Conservation (phyloP, 2,797 vertebrate genomes). For the Eptatretus atami region DNA sequence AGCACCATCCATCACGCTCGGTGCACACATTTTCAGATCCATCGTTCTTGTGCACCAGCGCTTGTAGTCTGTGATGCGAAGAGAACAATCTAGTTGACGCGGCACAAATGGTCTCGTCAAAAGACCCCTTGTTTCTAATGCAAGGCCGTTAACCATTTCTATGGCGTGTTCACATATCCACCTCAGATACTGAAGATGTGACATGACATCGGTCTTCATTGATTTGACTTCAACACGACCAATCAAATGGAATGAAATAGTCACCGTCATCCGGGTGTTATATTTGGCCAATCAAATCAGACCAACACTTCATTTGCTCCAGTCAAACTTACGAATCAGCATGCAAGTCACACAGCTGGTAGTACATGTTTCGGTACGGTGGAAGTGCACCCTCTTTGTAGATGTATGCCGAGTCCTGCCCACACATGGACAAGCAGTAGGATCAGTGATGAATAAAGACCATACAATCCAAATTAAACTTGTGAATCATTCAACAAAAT, state of each 20-base stretch:
- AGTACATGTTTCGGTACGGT: constrained; percentile 92
- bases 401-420: constrained; percentile 46
- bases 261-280: too few species aligned
- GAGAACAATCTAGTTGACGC: too few species aligned
- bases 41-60: constrained; percentile 27
- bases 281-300: too few species aligned
- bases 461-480: background rate
- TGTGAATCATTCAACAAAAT: background rate
- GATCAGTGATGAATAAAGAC: background rate
- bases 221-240: too few species aligned
- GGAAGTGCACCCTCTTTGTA: constrained; percentile 61
- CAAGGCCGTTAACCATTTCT: too few species aligned
- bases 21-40: constrained; percentile 29
- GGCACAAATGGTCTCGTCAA: too few species aligned
- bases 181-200: too few species aligned
- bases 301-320: too few species aligned
- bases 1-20: constrained; percentile 72
- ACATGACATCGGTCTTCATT: too few species aligned
- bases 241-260: too few species aligned
- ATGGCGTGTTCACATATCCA: too few species aligned
- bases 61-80: constrained; percentile 22
- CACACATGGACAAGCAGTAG: background rate
- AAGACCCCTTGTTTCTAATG: too few species aligned
- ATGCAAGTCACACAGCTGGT: constrained; percentile 70
- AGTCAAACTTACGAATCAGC: constrained; percentile 30